Evolutionary conservation across 2,797 vertebrate species (phyloP), one percentile per base, ranked within the genome.

Genomic region (Momotus momota): DNA sequence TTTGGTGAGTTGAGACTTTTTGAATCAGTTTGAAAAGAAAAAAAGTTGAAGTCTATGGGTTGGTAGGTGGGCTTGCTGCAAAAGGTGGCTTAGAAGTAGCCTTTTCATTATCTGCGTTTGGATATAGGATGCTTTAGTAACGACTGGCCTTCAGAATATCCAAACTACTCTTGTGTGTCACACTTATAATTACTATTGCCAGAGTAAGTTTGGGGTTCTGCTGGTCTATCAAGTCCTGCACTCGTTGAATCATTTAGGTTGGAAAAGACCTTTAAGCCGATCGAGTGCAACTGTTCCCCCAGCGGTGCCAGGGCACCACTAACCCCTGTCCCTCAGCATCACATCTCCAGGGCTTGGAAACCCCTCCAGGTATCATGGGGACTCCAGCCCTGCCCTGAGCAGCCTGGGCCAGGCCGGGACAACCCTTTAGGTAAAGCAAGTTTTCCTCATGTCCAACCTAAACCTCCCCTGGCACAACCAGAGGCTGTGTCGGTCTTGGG

Each of bases 201-300:
- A 4, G 43, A 78, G 26, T 48, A 62, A 67, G 14, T 66, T 48
- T 78, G 45, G 40, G 31, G 27, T 65, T 82, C 25, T 58, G 2
- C 46, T 45, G 35, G 25, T 58, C 1, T 54, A 23, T 74, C 26
- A 38, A 85, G 27, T 41, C 15, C 20, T 51, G 23, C 3, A 12
- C 60, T 90, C 18, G 10, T 11, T 35, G 55, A 69, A 41, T 62
- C 14, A 5, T 41, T 72, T 27, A 15, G 8, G 16, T n/a, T 66
- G 72, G 35, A 55, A 43, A 70, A 80, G 38, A 46, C 22, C 8
- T 52, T 38, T 26, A 45, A 57, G 48, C 45, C 64, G 0, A 49
- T 67, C 0, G 2, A 69, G 14, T 75, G 67, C 51, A 60, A 0
- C 41, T 0, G 0, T 41, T 31, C 10, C n/a, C 10, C 7, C 11